A percentile compares a stretch with the other conserved stretches of the same genome.
Evolutionary conservation across 1,140 invertebrate species (phyloP).

Genomic region (Mya arenaria): DNA sequence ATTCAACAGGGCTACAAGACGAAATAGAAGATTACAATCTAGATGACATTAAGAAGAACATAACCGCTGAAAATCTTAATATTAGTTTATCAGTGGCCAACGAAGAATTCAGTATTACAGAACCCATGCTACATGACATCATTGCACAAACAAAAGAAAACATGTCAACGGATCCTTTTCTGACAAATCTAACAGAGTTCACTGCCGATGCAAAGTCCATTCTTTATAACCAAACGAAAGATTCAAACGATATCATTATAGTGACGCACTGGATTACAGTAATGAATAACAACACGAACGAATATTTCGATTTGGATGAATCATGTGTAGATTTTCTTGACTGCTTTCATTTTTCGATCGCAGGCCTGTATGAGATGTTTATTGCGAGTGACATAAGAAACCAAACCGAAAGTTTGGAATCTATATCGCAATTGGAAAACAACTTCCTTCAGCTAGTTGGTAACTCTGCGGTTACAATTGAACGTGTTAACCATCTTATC

Average conservation of each 20-base stretch:
- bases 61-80: neutral
- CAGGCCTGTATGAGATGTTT: neutral
- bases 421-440: neutral
- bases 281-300: conserved; percentile 5
- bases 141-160: neutral
- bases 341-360: conserved; percentile 2
- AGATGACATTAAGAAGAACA: neutral
- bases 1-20: neutral
- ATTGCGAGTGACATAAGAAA: neutral
- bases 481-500: neutral
- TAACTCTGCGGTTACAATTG: conserved; percentile 1
- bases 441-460: neutral
- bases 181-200: neutral
- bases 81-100: neutral
- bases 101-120: conserved; percentile 24
- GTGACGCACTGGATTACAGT: neutral
- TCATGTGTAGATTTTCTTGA: conserved; percentile 11
- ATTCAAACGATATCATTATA: neutral
- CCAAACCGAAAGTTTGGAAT: neutral
- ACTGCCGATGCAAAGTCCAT: neutral
- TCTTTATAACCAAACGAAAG: neutral
- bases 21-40: neutral
- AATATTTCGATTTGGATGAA: neutral
- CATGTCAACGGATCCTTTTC: neutral
- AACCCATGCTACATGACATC: neutral